A percentile compares a stretch with the other conserved stretches of the same genome.
Evolutionary conservation across 2,113 vertebrate species (phyloP).

Genomic region (Psephotus haematonotus): DNA sequence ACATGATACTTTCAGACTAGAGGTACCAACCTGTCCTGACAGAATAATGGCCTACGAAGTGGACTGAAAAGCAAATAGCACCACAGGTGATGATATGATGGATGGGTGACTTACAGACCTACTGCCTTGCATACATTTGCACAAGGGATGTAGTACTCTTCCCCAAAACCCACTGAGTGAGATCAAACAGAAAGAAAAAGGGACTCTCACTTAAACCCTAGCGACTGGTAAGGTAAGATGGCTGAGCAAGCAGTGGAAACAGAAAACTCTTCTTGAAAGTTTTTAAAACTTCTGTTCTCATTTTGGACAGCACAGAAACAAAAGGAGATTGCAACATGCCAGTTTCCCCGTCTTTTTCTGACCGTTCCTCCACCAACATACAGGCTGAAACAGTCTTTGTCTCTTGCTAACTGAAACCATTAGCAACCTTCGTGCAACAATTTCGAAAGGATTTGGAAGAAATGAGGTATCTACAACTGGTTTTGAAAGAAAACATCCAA

Average conservation of each 20-base stretch:
- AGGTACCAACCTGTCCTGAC: background rate
- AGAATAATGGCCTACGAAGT: background rate
- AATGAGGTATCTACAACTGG: background rate
- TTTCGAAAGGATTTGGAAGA: background rate
- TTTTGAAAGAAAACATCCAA: background rate
- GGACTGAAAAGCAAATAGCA: background rate
- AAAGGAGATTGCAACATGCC: background rate
- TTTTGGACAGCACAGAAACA: background rate
- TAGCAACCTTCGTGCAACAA: background rate
- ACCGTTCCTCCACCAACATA: background rate
- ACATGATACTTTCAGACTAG: background rate
- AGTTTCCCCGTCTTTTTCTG: background rate
- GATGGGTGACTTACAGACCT: accelerated
- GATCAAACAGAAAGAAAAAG: background rate
- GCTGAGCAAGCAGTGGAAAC: background rate
- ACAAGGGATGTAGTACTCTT: background rate
- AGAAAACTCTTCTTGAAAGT: background rate
- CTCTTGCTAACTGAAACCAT: background rate
- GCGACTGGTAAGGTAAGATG: background rate
- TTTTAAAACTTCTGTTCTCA: background rate
- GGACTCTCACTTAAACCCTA: background rate
- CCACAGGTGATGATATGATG: background rate
- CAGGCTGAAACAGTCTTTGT: background rate
- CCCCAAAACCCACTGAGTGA: background rate
- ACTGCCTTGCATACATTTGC: background rate